Percentiles rank a stretch among this genome's conserved stretches.
These are phyloP conservation scores for Teinopalpus imperialis DNA, from an alignment of 2,888 invertebrate species.

Conservation along the genomic window DNA sequence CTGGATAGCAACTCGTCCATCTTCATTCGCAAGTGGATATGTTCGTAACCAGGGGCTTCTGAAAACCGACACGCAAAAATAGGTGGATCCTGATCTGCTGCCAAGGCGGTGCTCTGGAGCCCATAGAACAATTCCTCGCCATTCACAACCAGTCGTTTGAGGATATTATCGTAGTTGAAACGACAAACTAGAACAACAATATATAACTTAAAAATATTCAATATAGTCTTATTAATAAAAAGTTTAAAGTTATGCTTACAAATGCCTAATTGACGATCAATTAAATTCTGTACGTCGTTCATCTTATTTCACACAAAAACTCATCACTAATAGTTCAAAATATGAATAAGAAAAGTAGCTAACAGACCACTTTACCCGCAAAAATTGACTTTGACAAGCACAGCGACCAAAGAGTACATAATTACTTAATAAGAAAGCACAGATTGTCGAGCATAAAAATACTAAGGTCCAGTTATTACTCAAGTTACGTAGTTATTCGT, in stretches of 20 bases:
- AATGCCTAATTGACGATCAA: constrained; percentile 80
- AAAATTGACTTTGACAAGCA: constrained; percentile 29
- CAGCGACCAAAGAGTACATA: constrained; percentile 1
- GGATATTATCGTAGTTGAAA: constrained; percentile 83
- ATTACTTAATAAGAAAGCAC: too few species aligned
- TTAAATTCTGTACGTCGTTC: constrained; percentile 78
- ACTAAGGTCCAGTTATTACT: too few species aligned
- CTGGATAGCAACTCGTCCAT: too few species aligned
- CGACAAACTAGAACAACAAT: constrained; percentile 72
- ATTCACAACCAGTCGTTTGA: constrained; percentile 84
- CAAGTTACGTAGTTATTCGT: too few species aligned
- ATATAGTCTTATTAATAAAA: not conserved
- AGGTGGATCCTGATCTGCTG: constrained; percentile 84
- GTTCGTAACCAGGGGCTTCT: constrained; percentile 82
- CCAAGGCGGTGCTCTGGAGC: constrained; percentile 69
- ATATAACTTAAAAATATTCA: not conserved
- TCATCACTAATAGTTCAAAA: constrained; percentile 7
- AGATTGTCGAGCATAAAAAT: too few species aligned
- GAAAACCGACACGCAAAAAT: constrained; percentile 92
- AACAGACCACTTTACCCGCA: constrained; percentile 41
- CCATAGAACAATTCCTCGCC: constrained; percentile 85
- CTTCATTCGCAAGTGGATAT: too few species aligned
- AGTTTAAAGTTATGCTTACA: constrained; percentile 66
- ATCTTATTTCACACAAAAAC: constrained; percentile 42
- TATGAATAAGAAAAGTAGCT: constrained; percentile 23